Base-by-base conservation (phyloP, 2,888 invertebrate genomes). In the Thereva nobilitata region DNA sequence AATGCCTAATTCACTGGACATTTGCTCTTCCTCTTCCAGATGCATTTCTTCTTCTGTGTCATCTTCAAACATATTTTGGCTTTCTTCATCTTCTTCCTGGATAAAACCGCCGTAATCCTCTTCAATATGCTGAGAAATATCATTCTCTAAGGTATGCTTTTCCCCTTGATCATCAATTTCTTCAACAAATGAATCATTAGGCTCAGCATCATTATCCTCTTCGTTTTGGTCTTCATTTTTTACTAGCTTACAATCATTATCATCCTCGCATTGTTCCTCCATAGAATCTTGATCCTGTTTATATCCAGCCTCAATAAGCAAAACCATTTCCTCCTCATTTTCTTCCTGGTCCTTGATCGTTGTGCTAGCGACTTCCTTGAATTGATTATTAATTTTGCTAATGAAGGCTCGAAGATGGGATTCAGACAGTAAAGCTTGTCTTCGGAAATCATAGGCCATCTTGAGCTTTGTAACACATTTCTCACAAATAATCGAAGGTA, bases 401-500 rank as follows among this genome's bases (percentile, higher is more conserved):
- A 78, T 68, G 64, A 78, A 77, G 9, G 67, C 70, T 44, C 73
- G 73, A 50, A 78, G 64, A 64, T 75, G 76, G 10, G 70, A 72
- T 66, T 77, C 75, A 1, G 78, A 74, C 7, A 72, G 67, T 12
- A 74, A 72, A 0, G 75, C 74, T 8, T 73, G 69, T 42, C 74
- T 73, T 37, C 75, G 72, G 68, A 78, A 78, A 9, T 73, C 74
- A 40, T 75, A 71, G 0, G 77, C 71, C 2, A 77, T 52, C 68
- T 74, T 75, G 2, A 78, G 71, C 4, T 75, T 74, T 4, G 65
- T 52, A 4, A 72, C 59, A 68, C 78, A 78, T 55, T 72, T 75
- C 0, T 66, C 67, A 64, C 78, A 78, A 42, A 78, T 71, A 35
- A 74, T 68, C 12, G 70, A 67, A 6, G 78, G 77, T 70, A 78